Base-by-base conservation (phyloP, 2,888 invertebrate genomes). In the Dorcus hopei region DNA sequence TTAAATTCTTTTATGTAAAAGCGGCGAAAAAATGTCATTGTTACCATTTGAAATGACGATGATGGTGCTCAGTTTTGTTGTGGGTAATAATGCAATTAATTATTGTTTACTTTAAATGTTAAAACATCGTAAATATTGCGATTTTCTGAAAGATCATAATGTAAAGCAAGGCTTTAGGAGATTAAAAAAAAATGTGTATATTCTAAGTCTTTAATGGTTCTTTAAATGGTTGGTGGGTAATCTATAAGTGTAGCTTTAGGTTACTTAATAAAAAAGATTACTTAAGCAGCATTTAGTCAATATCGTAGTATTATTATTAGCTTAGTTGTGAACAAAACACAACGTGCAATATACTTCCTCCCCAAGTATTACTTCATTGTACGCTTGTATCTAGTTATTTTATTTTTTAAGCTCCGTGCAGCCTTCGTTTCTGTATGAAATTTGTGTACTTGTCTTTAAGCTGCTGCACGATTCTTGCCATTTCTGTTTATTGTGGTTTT, bases 231-330 rank as follows among this genome's bases (percentile, higher is more conserved):
- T 67, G 66, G 63, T 67, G 68, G 67, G 65, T 65, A 64, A 65
- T 63, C 51, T 62, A 19, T 19, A 65, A 63, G 55, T 59, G 39
- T 54, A 33, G 45, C 52, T 33, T 50, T 54, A 59, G 47, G 58
- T 64, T 63, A 65, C 62, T 70, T 72, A 72, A 69, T 47, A 38
- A 42, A 38, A 26, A 42, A 53, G 66, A 71, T 73, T 75, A 77
- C 76, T 77, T 77, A 76, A 74, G 75, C 75, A 76, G 76, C 76
- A 75, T 78, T 78, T 77, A 77, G 77, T 78, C 76, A 74, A 68
- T 75, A 74, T 63, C 14, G 64, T 68, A 62, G 64, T 74, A 74
- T 74, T 77, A 76, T 74, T 74, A 74, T 68, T 52, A 65, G 64
- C 61, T 70, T 69, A 72, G 68, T 73, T 72, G 70, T 74, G 72